Conservation (phyloP, 2,888 invertebrate species). For the Rhingia campestris region DNA sequence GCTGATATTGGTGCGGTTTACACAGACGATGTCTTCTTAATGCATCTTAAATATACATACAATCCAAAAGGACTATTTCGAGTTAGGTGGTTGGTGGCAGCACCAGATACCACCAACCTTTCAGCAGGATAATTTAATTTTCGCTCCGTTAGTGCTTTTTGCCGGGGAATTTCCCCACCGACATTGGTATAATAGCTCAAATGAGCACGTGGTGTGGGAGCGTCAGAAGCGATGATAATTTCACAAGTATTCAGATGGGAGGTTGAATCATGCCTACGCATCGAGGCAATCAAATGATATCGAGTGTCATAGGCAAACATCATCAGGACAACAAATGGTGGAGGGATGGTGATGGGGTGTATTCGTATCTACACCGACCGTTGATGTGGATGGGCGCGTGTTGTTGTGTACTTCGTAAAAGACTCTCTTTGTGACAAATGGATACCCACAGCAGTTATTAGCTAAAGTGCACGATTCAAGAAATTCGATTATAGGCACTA, state of each 20-base stretch:
- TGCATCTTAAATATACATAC: conserved; percentile 40
- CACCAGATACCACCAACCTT: background rate
- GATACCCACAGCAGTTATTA: conserved; percentile 43
- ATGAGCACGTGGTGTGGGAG: background rate
- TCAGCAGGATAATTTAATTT: conserved; percentile 46
- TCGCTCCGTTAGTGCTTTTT: conserved; percentile 42
- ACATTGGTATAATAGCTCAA: conserved; percentile 44
- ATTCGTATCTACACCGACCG: background rate
- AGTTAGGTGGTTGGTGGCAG: conserved; percentile 12
- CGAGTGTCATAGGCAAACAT: conserved; percentile 22
- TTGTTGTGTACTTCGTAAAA: conserved; percentile 11
- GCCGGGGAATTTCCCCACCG: conserved; percentile 39
- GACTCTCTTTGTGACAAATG: conserved; percentile 36
- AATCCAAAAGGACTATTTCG: conserved; percentile 10
- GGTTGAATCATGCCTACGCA: background rate
- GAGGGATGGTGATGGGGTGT: background rate
- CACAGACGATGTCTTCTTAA: conserved; percentile 33
- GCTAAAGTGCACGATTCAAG: conserved; percentile 53
- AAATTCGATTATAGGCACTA: conserved; percentile 47
- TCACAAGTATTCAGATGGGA: conserved; percentile 6
- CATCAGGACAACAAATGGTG: background rate
- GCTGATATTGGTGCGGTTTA: conserved; percentile 9
- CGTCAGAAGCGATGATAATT: conserved; percentile 16
- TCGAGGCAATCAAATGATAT: conserved; percentile 35
- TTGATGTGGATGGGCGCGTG: background rate